Base-by-base conservation (phyloP, 2,888 invertebrate genomes). In the Drosophila atroscutellata region DNA sequence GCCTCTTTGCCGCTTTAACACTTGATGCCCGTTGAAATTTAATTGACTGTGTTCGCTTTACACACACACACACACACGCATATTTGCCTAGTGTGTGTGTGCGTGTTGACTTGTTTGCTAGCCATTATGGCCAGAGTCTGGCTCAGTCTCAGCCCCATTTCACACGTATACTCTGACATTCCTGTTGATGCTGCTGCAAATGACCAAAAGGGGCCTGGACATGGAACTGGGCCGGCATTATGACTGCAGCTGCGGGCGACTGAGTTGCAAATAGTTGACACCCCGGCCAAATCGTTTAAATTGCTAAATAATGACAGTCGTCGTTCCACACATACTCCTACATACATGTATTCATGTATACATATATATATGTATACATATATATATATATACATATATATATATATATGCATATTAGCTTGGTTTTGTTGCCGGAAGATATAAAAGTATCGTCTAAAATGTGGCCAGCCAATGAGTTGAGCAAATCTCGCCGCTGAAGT, bases 221-320 rank as follows among this genome's bases (percentile, higher is more conserved):
- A 60, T 47, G 65, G 55, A 55, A 26, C 30, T 52, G 51, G 26
- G 49, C 24, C 8, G 15, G 34, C 39, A 37, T n/a, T 32, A 37
- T 50, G 54, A 45, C 36, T 72, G 75, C 64, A 66, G 65, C 70
- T 78, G 77, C 71, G 71, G 78, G 68, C 73, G 72, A 81, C 78
- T 81, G 78, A 80, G 81, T 81, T 81, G 78, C 77, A 81, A 81
- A 81, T 75, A 81, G 77, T 75, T 81, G 81, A 80, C 80, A 77
- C 68, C 72, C 68, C 66, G 73, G 58, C 81, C 75, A 83, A 88
- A 86, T 77, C 80, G 83, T 86, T 88, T 86, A 82, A 86, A 86
- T 88, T 76, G 83, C 82, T 72, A 83, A 83, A 86, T 86, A 88
- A 86, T 86, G 86, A 72, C 79, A 76, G 77, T 68, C 73, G 83